These are phyloP conservation scores for Pseudomyrmex flavicornis DNA, from an alignment of 1,140 invertebrate species.

Conservation along the genomic window DNA sequence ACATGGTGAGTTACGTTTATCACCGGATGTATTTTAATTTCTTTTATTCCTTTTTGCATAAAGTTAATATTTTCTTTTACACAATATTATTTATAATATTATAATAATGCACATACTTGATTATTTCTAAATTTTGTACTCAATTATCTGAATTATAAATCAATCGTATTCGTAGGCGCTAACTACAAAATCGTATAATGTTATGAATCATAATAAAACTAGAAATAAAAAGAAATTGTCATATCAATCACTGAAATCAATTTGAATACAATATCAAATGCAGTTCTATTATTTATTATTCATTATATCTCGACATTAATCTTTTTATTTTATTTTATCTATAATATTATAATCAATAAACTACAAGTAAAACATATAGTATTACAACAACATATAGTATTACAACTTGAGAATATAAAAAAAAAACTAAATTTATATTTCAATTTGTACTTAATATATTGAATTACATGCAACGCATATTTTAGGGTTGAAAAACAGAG, in stretches of 20 bases:
- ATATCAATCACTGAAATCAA: slow-evolving; percentile 62
- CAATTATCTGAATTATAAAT: background rate
- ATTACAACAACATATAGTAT: too few relatives aligned
- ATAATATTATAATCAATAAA: background rate
- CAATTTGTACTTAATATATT: too few relatives aligned
- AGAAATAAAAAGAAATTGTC: slow-evolving; percentile 24
- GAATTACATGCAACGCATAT: background rate
- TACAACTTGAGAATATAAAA: too few relatives aligned
- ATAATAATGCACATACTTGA: background rate
- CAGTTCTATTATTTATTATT: background rate
- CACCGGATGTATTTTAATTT: background rate
- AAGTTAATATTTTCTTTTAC: background rate
- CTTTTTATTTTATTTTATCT: background rate
- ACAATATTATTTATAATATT: slow-evolving; percentile 3
- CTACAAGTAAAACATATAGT: too few relatives aligned
- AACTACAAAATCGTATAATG: background rate
- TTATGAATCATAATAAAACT: slow-evolving; percentile 3
- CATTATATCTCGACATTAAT: background rate
- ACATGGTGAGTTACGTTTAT: slow-evolving; percentile 69
- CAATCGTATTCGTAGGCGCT: background rate
- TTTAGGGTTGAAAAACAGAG: slow-evolving; percentile 59
- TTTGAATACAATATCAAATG: slow-evolving; percentile 20
- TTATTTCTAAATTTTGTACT: background rate
- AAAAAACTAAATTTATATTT: too few relatives aligned
- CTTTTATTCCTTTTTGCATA: background rate